phyloP scores from a whole-genome alignment of 2,888 invertebrate species.

The Mimas tiliae region DNA sequence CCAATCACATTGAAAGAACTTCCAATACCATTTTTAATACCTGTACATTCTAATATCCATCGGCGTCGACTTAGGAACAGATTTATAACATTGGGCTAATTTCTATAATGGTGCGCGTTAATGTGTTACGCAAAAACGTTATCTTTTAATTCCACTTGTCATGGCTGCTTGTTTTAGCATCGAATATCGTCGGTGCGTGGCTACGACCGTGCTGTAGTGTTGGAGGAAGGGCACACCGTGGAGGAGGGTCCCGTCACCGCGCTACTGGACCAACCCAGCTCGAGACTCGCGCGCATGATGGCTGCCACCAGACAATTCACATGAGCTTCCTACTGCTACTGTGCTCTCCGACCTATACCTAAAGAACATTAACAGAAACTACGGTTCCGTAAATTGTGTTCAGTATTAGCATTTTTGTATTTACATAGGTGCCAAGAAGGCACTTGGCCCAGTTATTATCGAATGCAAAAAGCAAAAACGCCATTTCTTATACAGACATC shows the following conservation, averaged over 20 bases:
- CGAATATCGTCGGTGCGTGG: constrained; percentile 89
- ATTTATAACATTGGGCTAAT: too few species aligned
- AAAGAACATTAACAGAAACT: too few species aligned
- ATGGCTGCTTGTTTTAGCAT: constrained; percentile 80
- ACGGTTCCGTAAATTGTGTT: background rate
- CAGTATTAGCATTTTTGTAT: background rate
- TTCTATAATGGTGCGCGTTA: too few species aligned
- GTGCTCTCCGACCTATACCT: too few species aligned
- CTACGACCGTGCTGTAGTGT: constrained; percentile 88
- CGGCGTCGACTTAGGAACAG: too few species aligned
- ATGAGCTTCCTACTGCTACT: background rate
- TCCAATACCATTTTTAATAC: too few species aligned
- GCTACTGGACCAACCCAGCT: constrained; percentile 81
- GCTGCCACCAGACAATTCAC: constrained; percentile 57
- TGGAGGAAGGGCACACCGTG: constrained; percentile 87
- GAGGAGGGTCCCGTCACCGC: constrained; percentile 87
- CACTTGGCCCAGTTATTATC: background rate
- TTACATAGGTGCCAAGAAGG: background rate
- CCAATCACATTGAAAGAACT: too few species aligned
- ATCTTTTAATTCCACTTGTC: too few species aligned
- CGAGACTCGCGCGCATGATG: constrained; percentile 86
- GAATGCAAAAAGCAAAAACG: background rate
- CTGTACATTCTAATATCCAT: too few species aligned
- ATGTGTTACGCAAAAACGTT: too few species aligned
- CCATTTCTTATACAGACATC: background rate